Conservation (phyloP, 1,140 invertebrate genomes). For the Caenorhabditis briggsae region DNA sequence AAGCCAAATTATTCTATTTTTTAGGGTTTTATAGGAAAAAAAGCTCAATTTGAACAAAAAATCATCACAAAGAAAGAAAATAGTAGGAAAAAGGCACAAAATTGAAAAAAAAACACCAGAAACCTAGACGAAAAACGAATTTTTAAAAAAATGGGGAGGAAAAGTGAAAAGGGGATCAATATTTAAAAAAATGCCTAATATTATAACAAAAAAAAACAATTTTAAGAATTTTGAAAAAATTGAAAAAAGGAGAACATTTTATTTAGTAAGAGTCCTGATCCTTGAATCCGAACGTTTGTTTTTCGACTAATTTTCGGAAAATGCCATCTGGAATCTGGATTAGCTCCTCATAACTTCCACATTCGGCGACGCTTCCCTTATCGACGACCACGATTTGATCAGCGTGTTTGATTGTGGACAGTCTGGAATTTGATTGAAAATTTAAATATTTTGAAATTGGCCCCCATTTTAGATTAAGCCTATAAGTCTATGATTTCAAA, state of each 20-base stretch:
- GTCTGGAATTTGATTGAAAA: slow-evolving; percentile 70
- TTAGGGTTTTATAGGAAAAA: no score
- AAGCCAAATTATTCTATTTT: no score
- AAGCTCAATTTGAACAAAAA: no score
- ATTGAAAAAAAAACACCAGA: no score
- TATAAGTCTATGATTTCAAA: no score
- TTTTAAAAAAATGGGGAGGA: no score
- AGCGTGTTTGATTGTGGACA: slow-evolving; percentile 82
- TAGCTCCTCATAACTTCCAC: slow-evolving; percentile 80
- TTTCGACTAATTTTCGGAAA: slow-evolving; percentile 79
- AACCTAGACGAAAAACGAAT: no score
- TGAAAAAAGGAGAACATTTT: background rate
- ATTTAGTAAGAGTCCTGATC: slow-evolving; percentile 18
- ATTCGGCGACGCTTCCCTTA: slow-evolving; percentile 80
- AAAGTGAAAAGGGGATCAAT: no score
- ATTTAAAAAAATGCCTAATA: background rate
- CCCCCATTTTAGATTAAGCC: no score
- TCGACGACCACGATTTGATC: slow-evolving; percentile 81
- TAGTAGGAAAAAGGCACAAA: no score
- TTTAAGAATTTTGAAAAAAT: background rate
- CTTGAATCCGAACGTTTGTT: slow-evolving; percentile 78
- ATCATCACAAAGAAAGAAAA: no score
- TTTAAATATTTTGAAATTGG: background rate
- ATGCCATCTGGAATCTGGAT: slow-evolving; percentile 78
- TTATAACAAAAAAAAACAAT: background rate